Evolutionary conservation across 2,797 vertebrate genomes (phyloP).

Genomic region (Cheracebus regulus): DNA sequence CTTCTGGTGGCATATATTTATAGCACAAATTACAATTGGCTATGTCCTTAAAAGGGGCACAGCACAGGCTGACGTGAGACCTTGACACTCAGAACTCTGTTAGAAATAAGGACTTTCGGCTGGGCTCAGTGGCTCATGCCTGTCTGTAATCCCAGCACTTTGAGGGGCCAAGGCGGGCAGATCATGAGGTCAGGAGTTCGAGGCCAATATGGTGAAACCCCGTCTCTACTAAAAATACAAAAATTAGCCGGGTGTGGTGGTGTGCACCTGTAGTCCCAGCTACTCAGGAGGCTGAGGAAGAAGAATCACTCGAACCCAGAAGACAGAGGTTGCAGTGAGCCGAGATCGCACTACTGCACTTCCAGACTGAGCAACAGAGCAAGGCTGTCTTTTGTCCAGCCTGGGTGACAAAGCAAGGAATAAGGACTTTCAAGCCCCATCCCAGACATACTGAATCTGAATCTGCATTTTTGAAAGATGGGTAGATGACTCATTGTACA

Average conservation of each 20-base stretch:
- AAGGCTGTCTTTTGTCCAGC: not conserved
- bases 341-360: not conserved
- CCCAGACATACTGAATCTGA: not conserved
- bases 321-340: not conserved
- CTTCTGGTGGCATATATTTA: not conserved
- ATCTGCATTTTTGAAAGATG: not conserved
- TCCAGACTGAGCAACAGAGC: not conserved
- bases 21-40: not conserved
- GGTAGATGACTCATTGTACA: not conserved
- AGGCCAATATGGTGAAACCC: no score
- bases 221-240: no score
- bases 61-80: not conserved
- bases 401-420: not conserved
- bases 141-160: no score
- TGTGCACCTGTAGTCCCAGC: no score
- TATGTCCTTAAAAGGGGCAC: not conserved
- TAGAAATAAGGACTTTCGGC: not conserved
- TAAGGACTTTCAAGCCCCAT: not conserved
- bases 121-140: no score
- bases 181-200: no score
- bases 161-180: no score
- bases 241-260: no score
- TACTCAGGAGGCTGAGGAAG: not conserved
- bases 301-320: not conserved
- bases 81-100: not conserved